Evolutionary conservation across 2,888 invertebrate species (phyloP).

Genomic region (Pyrocoelia pectoralis): DNA sequence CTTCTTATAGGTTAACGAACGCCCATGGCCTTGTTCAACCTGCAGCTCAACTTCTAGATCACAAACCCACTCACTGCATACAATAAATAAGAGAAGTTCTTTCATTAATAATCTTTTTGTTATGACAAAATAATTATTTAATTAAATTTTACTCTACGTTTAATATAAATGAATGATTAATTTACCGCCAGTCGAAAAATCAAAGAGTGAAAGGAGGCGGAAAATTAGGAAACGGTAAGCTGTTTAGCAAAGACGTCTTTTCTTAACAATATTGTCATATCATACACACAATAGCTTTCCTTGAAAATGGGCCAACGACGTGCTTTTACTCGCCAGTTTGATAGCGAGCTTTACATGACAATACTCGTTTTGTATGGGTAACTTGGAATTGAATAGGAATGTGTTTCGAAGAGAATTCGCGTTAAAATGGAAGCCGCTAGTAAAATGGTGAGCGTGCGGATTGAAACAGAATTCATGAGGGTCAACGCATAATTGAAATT

Average conservation of each 20-base stretch:
- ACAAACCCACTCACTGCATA: slow-evolving; percentile 33
- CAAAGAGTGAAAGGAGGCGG: neutral
- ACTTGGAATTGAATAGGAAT: no score
- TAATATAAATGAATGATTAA: neutral
- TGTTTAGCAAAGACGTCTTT: neutral
- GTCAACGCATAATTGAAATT: no score
- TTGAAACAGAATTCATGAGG: no score
- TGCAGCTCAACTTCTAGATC: slow-evolving; percentile 32
- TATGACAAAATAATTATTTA: neutral
- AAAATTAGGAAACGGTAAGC: neutral
- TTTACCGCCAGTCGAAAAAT: neutral
- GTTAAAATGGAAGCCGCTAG: no score
- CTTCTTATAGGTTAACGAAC: slow-evolving; percentile 40
- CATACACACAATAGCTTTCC: no score
- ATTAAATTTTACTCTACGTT: neutral
- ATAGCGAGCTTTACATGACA: no score
- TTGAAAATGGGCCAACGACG: no score
- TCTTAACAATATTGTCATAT: no score
- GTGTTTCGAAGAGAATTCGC: no score
- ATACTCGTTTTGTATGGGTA: no score
- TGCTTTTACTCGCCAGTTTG: no score
- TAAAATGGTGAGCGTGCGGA: no score
- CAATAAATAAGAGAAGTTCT: slow-evolving; percentile 28
- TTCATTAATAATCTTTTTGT: slow-evolving; percentile 10
- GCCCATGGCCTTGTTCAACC: slow-evolving; percentile 43